phyloP scores from a whole-genome alignment of 2,113 vertebrate species.

The Cyphomyrus discorhynchus region DNA sequence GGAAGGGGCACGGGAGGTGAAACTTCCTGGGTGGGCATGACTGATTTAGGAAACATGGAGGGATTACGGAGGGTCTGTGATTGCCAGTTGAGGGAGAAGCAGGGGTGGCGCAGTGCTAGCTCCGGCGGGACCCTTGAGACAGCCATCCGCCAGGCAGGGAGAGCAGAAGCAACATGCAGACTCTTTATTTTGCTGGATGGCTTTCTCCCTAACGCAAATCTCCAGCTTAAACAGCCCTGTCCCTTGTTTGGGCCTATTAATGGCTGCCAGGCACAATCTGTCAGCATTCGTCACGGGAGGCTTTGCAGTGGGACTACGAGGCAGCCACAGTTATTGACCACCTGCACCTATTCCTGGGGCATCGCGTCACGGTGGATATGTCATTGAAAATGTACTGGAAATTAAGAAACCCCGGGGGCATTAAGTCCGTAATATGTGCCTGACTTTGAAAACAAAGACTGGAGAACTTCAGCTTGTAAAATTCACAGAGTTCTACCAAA shows the following conservation, averaged over 20 bases:
- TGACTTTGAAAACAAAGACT: not conserved
- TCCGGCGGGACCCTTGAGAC: not conserved
- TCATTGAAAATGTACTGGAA: not conserved
- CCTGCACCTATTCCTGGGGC: not conserved
- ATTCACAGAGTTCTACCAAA: not conserved
- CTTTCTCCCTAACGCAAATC: not conserved
- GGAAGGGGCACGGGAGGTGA: not conserved
- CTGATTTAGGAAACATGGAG: not conserved
- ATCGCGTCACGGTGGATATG: not conserved
- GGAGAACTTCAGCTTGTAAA: not conserved
- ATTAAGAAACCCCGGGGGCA: not conserved
- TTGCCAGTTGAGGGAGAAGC: not conserved
- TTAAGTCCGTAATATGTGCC: not conserved
- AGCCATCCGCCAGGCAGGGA: not conserved
- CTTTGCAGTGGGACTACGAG: not conserved
- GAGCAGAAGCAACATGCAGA: not conserved
- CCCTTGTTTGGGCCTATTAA: not conserved
- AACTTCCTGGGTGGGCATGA: not conserved
- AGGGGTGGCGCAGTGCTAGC: not conserved
- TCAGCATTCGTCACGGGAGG: not conserved
- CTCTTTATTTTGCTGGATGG: not conserved
- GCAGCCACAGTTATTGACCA: not conserved
- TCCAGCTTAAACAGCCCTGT: not conserved
- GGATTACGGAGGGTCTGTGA: not conserved
- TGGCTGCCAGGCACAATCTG: not conserved